phyloP scores from a whole-genome alignment of 2,888 invertebrate species.

The Scelioninae gen. 1 region DNA sequence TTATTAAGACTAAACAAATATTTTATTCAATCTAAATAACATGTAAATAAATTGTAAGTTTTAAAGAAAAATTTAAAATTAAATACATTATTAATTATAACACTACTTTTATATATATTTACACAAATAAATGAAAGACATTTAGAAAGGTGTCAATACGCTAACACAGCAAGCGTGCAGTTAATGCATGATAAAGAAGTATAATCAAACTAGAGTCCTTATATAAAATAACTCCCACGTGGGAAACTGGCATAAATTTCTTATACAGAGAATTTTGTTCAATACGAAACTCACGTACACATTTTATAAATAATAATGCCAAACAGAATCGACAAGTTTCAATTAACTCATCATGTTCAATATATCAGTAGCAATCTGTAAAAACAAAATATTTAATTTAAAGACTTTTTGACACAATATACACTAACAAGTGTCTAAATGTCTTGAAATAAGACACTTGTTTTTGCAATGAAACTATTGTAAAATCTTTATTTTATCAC shows the following conservation, averaged over 20 bases:
- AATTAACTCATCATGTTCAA: constrained; percentile 5
- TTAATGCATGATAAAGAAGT: constrained; percentile 5
- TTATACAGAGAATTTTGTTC: background rate
- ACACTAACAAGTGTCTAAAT: too few relatives aligned
- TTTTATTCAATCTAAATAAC: too few relatives aligned
- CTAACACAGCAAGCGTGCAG: background rate
- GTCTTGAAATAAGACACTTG: too few relatives aligned
- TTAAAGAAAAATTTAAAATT: background rate
- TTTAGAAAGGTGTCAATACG: constrained; percentile 1
- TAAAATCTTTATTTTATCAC: too few relatives aligned
- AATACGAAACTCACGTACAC: constrained; percentile 6
- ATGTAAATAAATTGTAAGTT: too few relatives aligned
- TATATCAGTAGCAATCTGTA: too few relatives aligned
- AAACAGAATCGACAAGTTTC: constrained; percentile 19
- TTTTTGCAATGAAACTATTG: too few relatives aligned
- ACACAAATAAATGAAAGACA: background rate
- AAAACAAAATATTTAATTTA: too few relatives aligned
- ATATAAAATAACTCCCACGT: constrained; percentile 8
- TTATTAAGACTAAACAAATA: too few relatives aligned
- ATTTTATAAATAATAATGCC: constrained; percentile 26
- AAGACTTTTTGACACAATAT: too few relatives aligned
- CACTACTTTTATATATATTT: background rate
- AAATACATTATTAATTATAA: background rate
- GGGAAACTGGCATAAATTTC: constrained; percentile 14
- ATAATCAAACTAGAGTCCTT: constrained; percentile 12